These are phyloP conservation scores for Falcunculus frontatus DNA, from an alignment of 2,113 vertebrate genomes.

Conservation along the genomic window DNA sequence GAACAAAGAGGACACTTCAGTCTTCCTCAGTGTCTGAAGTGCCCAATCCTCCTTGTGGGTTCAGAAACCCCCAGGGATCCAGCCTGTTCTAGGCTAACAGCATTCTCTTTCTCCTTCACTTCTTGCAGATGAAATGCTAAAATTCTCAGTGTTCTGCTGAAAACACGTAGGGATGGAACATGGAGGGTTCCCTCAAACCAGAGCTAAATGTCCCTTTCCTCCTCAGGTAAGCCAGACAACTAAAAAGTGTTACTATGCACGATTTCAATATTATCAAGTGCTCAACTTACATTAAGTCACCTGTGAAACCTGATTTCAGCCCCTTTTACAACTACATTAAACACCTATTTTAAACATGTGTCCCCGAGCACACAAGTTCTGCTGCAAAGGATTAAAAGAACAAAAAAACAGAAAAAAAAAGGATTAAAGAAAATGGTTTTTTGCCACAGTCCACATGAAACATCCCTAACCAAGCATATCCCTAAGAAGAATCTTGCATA, in stretches of 20 bases:
- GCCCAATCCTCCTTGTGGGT: not conserved
- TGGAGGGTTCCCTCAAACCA: not conserved
- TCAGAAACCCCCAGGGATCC: not conserved
- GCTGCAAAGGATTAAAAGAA: not conserved
- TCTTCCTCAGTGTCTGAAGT: not conserved
- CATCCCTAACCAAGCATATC: not conserved
- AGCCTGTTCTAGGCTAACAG: not conserved
- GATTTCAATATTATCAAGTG: not conserved
- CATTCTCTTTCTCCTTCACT: not conserved
- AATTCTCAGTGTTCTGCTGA: not conserved
- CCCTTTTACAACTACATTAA: not conserved
- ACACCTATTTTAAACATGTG: not conserved
- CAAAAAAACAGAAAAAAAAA: not conserved
- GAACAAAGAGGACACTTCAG: not conserved
- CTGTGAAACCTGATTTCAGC: not conserved
- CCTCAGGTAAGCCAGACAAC: not conserved
- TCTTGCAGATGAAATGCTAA: not conserved
- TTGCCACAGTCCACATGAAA: not conserved
- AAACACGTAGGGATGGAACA: accelerated
- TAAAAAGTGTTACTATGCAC: not conserved
- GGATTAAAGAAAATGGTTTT: not conserved
- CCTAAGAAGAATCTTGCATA: not conserved
- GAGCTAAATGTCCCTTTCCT: not conserved
- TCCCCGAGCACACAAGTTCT: not conserved
- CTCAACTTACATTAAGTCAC: not conserved